Conservation (phyloP, 1,140 invertebrate species). For the Aphaenogaster ashmeadi region DNA sequence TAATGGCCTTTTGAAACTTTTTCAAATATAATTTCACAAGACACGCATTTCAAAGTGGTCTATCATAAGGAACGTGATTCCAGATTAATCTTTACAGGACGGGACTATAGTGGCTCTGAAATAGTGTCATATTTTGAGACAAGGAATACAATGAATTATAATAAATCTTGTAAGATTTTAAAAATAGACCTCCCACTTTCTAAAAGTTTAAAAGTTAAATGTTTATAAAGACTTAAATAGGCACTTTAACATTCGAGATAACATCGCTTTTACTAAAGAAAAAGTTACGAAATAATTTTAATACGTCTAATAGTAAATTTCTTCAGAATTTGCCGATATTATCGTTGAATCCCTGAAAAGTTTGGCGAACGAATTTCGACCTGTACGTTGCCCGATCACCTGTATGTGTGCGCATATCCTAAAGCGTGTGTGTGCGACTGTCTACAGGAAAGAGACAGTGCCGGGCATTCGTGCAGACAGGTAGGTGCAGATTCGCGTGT, state of each 20-base stretch:
- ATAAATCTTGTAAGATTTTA: too few relatives aligned
- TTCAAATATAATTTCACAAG: slow-evolving; percentile 1
- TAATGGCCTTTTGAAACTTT: not conserved
- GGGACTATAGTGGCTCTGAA: too few relatives aligned
- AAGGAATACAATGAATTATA: too few relatives aligned
- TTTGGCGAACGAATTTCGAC: slow-evolving; percentile 7
- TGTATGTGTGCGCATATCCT: not conserved
- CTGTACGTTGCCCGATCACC: slow-evolving; percentile 39
- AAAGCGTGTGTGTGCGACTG: not conserved
- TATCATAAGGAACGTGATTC: not conserved
- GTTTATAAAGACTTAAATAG: not conserved
- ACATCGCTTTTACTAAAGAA: not conserved
- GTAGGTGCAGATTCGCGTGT: slow-evolving; percentile 67
- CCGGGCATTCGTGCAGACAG: slow-evolving; percentile 68
- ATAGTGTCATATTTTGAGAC: too few relatives aligned
- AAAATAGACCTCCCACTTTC: too few relatives aligned
- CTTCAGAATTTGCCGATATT: not conserved
- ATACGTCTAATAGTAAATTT: not conserved
- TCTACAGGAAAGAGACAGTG: slow-evolving; percentile 24
- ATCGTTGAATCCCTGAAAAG: not conserved
- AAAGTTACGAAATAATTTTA: not conserved
- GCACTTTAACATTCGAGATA: not conserved
- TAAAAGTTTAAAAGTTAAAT: not conserved
- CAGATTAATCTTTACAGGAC: too few relatives aligned
- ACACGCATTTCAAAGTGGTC: not conserved